A percentile compares a stretch with the other conserved stretches of the same genome.
Conservation (phyloP, 2,888 invertebrate species). For the Sialis lutaria region DNA sequence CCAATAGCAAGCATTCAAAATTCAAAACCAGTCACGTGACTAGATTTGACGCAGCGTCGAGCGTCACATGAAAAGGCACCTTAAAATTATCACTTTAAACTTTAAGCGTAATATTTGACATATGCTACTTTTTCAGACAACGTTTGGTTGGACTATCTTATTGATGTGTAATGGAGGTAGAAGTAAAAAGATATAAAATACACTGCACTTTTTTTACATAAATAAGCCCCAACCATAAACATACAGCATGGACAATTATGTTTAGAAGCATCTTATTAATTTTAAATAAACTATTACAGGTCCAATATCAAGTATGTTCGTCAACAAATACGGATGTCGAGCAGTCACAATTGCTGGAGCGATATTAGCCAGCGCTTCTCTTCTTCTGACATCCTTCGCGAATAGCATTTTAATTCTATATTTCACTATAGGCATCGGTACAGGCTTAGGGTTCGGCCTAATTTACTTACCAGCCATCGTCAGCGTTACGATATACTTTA, state of each 20-base stretch:
- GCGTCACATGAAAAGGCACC: too few species aligned
- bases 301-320: slow-evolving; percentile 86
- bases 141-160: too few species aligned
- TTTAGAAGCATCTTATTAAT: too few species aligned
- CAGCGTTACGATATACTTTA: slow-evolving; percentile 94
- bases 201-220: neutral
- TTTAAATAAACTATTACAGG: slow-evolving; percentile 38
- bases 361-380: slow-evolving; percentile 55
- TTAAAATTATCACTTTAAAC: too few species aligned
- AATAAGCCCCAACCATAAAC: neutral
- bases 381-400: slow-evolving; percentile 68
- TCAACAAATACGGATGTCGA: slow-evolving; percentile 89
- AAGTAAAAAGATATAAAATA: neutral
- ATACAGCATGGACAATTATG: too few species aligned
- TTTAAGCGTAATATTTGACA: too few species aligned
- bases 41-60: too few species aligned
- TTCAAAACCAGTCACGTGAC: too few species aligned
- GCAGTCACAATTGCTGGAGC: slow-evolving; percentile 81
- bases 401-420: slow-evolving; percentile 69
- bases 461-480: slow-evolving; percentile 98
- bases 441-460: slow-evolving; percentile 88
- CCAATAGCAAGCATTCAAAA: too few species aligned
- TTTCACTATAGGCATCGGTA: slow-evolving; percentile 85
- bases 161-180: too few species aligned
- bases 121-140: too few species aligned